Evolutionary conservation across 2,797 vertebrate genomes (phyloP).

Genomic region (Eleutherodactylus coqui): DNA sequence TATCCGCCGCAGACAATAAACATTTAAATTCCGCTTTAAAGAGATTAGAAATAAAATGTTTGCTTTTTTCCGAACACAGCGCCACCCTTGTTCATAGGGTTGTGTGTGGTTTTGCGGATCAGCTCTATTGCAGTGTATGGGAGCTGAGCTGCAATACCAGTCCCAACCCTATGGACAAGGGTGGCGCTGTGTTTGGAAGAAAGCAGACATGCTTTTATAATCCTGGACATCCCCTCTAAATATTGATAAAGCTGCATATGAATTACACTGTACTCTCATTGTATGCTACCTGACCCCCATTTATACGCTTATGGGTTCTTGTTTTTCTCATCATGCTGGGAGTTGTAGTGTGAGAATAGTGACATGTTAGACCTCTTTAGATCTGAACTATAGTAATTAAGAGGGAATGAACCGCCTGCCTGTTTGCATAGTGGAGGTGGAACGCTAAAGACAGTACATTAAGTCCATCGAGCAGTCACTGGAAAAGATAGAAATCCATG

Average conservation of each 20-base stretch:
- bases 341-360: neutral
- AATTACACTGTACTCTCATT: neutral
- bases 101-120: no score
- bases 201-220: no score
- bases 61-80: no score
- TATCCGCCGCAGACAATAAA: no score
- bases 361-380: neutral
- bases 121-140: no score
- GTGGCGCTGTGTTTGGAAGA: no score
- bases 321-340: neutral
- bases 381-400: neutral
- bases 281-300: neutral
- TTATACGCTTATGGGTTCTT: neutral
- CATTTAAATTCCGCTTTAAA: no score
- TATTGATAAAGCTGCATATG: neutral
- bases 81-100: no score
- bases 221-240: neutral
- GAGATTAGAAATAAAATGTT: no score
- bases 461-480: neutral
- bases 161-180: no score
- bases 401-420: neutral
- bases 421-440: constrained; percentile 10
- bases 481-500: neutral
- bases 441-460: neutral
- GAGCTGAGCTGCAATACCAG: no score